Base-by-base conservation (phyloP, 2,888 invertebrate genomes). In the Chrysolina haemoptera region DNA sequence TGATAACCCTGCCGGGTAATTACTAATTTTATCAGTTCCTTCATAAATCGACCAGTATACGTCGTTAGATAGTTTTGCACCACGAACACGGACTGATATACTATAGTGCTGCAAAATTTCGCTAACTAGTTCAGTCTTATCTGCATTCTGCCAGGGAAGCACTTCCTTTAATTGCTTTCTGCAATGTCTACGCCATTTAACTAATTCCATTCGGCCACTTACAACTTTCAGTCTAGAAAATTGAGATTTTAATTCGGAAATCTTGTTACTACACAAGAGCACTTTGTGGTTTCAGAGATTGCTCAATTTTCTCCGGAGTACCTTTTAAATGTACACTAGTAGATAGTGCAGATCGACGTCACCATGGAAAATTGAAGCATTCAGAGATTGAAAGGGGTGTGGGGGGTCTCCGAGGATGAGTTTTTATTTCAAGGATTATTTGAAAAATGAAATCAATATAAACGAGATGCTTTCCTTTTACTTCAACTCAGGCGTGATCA, bases 101-200 rank as follows among this genome's bases (percentile, higher is more conserved):
- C 14, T 9, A 14, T 59, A 27, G 14, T 46, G 46, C 35, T n/a
- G n/a, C 59, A 27, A 22, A 59, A 43, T 43, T n/a, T 40, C 55
- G 46, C 63, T 55, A 53, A 62, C 55, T 71, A 62, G n/a, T n/a
- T n/a, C n/a, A 16, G 63, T 68, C 53, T 53, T 72, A 72, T 72
- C 68, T 68, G 72, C 68, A 68, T 41, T 63, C 53, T 63, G 53
- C 48, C 59, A 22, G 53, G 16, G 53, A 43, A 69, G 66, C 48
- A 69, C 73, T 73, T 48, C 43, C 62, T 62, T 66, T 70, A 73
- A 73, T 70, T 73, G 70, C 67, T 11, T 22, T 50, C 70, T 62
- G 59, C 66, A 55, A 53, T 59, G 64, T 66, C 22, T 62, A 64
- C 53, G 40, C 62, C 69, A 35, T 59, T 70, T 66, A 62, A 70